Percentiles rank a stretch among this genome's conserved stretches.
These are phyloP conservation scores for Hypomecis punctinalis DNA, from an alignment of 2,888 invertebrate genomes.

Conservation along the genomic window DNA sequence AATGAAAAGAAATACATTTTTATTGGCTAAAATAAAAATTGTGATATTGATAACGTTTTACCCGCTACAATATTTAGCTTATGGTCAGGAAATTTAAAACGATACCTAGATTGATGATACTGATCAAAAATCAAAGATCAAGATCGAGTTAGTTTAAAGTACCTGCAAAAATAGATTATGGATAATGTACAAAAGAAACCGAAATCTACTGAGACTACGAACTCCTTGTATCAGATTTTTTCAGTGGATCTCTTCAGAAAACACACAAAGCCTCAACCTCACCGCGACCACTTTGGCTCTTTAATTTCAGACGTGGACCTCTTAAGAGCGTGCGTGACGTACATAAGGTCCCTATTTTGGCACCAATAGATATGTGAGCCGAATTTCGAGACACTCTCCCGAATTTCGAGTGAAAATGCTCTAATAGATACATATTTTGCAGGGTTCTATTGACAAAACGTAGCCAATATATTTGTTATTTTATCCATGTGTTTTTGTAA, in stretches of 20 bases:
- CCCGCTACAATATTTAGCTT: too few species aligned
- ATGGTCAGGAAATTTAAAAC: too few species aligned
- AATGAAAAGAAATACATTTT: too few species aligned
- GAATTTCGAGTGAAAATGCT: constrained; percentile 13
- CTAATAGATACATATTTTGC: constrained; percentile 24
- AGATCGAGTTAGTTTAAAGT: too few species aligned
- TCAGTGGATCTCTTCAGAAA: constrained; percentile 57
- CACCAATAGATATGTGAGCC: constrained; percentile 27
- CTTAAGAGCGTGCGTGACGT: constrained; percentile 60
- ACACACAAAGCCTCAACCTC: constrained; percentile 55
- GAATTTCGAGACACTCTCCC: constrained; percentile 13
- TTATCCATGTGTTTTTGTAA: background rate
- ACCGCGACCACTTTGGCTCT: constrained; percentile 61
- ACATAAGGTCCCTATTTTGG: constrained; percentile 50
- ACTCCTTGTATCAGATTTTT: constrained; percentile 41
- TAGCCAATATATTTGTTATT: background rate
- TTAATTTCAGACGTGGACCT: constrained; percentile 74
- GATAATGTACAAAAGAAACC: background rate
- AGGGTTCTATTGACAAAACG: constrained; percentile 12
- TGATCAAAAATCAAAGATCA: too few species aligned
- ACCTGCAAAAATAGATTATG: too few species aligned
- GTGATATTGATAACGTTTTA: too few species aligned
- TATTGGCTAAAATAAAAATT: too few species aligned
- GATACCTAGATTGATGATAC: too few species aligned
- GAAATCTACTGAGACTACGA: constrained; percentile 21